phyloP scores from a whole-genome alignment of 2,797 vertebrate genomes.

The Heteromormyrus szaboi region DNA sequence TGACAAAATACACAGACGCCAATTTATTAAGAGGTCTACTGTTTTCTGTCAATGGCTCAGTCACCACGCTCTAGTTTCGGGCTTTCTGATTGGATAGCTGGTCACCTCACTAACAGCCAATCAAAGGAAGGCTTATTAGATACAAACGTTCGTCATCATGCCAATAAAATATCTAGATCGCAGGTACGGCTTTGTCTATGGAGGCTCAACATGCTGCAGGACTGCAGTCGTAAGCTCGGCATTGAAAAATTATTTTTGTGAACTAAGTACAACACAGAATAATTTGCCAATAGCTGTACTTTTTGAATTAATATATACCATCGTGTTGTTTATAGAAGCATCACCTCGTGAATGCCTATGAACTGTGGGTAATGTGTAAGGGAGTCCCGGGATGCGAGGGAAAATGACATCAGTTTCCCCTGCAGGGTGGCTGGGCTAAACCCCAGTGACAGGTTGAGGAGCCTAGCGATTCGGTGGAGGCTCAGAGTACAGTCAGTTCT shows the following conservation, averaged over 20 bases:
- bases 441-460: background rate
- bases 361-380: background rate
- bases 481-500: background rate
- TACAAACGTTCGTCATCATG: background rate
- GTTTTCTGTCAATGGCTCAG: background rate
- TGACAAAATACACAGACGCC: background rate
- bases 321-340: background rate
- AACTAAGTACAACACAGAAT: background rate
- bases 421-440: background rate
- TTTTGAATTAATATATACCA: background rate
- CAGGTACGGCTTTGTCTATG: background rate
- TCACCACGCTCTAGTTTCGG: background rate
- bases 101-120: background rate
- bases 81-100: constrained; percentile 13
- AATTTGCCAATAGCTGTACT: background rate
- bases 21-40: background rate
- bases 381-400: background rate
- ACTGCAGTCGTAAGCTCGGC: background rate
- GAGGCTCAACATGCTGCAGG: background rate
- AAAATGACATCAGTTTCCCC: background rate
- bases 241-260: background rate
- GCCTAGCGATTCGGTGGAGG: background rate
- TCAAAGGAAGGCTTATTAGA: background rate
- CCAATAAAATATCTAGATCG: background rate
- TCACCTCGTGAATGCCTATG: background rate